Evolutionary conservation across 2,797 vertebrate species (phyloP), one percentile per base, ranked within the genome.

Genomic region (Eulemur albifrons): DNA sequence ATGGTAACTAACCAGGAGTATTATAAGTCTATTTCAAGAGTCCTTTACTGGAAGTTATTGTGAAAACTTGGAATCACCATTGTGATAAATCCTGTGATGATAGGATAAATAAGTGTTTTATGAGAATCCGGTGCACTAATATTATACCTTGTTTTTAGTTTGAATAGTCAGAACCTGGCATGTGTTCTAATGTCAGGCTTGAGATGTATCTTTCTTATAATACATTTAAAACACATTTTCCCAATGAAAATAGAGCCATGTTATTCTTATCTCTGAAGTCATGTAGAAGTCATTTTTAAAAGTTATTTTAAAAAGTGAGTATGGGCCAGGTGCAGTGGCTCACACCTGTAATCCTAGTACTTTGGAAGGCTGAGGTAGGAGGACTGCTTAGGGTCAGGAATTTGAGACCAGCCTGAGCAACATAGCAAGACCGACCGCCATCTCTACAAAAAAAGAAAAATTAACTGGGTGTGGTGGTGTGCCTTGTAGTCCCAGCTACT

Each of bases 71-170:
- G 35, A 91, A 43, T 87, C 52, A 86, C 40, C 35, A 81, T 96
- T 72, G 84, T 88, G 27, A 25, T 10, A 57, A 52, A 54, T 93
- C 30, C 65, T 81, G 18, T 83, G 30, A 96, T 69, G 25, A 59
- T 48, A 70, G 18, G 20, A 80, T 67, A 5, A 92, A 65, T 65
- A 82, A 61, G 23, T 59, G 75, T 92, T 89, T 93, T 91, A 79
- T 76, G 52, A 97, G 50, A 92, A 75, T 93, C 61, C 67, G 93
- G 35, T 65, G 59, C 23, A 88, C 90, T 63, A 38, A 18, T 77
- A 88, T 69, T 93, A 30, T 52, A 80, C 92, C 12, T 96, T 95
- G n/a, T 90, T 93, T 92, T 43, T 84, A 80, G 77, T 81, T 86
- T 94, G 40, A 93, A 94, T 13, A 84, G 38, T 88, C 43, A 94